A percentile compares a stretch with the other conserved stretches of the same genome.
Evolutionary conservation across 2,888 invertebrate species (phyloP).

Genomic region (Orthonychiurus folsomi): DNA sequence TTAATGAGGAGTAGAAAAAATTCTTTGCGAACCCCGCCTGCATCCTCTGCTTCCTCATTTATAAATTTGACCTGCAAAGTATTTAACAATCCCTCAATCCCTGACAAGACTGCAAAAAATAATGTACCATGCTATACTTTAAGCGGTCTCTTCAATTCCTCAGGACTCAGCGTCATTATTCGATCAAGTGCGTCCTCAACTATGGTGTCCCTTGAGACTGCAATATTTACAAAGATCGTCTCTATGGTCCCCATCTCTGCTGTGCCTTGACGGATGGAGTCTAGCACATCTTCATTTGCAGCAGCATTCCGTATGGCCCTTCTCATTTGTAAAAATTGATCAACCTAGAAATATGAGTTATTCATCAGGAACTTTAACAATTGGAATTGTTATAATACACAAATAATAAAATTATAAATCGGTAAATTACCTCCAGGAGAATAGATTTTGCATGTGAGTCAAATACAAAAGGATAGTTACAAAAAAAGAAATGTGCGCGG

Average conservation of each 20-base stretch:
- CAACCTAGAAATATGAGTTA: no score
- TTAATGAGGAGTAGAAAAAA: slow-evolving; percentile 83
- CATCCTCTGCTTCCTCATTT: slow-evolving; percentile 93
- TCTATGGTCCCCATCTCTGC: neutral
- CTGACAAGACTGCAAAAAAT: neutral
- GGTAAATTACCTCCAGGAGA: slow-evolving; percentile 50
- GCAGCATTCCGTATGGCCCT: slow-evolving; percentile 56
- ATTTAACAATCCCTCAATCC: neutral
- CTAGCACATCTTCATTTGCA: neutral
- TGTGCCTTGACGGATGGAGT: neutral
- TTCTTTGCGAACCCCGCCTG: slow-evolving; percentile 90
- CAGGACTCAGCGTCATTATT: slow-evolving; percentile 57
- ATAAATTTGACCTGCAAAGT: slow-evolving; percentile 63
- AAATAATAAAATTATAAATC: no score
- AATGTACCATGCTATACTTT: slow-evolving; percentile 56
- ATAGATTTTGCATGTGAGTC: slow-evolving; percentile 81
- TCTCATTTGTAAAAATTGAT: slow-evolving; percentile 55
- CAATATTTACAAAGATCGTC: neutral
- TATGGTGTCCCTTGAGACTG: neutral
- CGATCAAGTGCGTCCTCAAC: neutral
- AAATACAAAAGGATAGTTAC: slow-evolving; percentile 88
- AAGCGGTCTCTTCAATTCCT: slow-evolving; percentile 81
- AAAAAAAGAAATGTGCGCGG: slow-evolving; percentile 44
- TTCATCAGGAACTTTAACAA: no score
- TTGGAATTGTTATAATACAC: neutral